phyloP scores from a whole-genome alignment of 2,797 vertebrate species.

The Hybognathus amarus region DNA sequence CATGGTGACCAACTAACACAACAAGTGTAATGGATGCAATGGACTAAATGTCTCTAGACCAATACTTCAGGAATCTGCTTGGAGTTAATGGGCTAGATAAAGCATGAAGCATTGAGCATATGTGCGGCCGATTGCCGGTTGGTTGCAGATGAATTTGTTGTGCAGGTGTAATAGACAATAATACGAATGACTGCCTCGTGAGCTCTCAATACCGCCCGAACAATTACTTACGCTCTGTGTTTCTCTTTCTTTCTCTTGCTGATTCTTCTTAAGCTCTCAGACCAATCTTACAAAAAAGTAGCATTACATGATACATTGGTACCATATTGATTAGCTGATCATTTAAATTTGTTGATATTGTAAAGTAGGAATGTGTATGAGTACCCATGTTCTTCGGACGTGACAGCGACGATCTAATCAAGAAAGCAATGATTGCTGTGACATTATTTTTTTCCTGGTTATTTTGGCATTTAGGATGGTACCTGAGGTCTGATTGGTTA shows the following conservation, averaged over 20 bases:
- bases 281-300: neutral
- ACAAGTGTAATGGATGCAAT: constrained; percentile 40
- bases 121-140: neutral
- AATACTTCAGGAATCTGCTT: constrained; percentile 46
- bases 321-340: neutral
- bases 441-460: no score
- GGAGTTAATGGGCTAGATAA: constrained; percentile 56
- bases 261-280: neutral
- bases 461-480: no score
- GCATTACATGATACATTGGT: neutral
- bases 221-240: neutral
- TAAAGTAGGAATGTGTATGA: no score
- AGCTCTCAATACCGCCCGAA: neutral
- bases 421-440: no score
- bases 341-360: neutral
- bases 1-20: constrained; percentile 2
- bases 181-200: constrained; percentile 30
- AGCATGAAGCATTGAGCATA: constrained; percentile 48
- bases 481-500: no score
- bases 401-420: no score
- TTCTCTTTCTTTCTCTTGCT: neutral
- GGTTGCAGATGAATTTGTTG: constrained; percentile 33
- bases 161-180: constrained; percentile 46
- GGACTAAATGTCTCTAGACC: constrained; percentile 27
- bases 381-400: no score